Evolutionary conservation across 2,888 invertebrate species (phyloP).

Genomic region (Cataglyphis altisquamis): DNA sequence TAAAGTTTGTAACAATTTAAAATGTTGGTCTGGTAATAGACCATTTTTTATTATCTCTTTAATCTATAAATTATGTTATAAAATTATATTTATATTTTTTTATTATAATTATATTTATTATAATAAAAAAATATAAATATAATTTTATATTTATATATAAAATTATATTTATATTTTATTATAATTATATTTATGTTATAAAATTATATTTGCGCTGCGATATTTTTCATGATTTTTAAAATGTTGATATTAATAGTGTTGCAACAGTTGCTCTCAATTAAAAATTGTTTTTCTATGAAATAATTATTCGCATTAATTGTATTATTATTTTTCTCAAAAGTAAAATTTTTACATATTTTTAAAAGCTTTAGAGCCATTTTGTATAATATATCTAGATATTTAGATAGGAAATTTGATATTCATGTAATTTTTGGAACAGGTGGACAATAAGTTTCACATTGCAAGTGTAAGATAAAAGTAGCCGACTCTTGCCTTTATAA

Average conservation of each 20-base stretch:
- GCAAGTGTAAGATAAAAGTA: neutral
- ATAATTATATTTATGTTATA: no score
- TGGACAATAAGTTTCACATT: neutral
- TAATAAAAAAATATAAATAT: no score
- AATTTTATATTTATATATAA: no score
- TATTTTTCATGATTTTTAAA: neutral
- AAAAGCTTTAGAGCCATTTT: neutral
- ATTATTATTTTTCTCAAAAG: neutral
- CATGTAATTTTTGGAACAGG: neutral
- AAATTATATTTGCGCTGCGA: neutral
- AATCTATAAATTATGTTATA: neutral
- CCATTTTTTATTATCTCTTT: neutral
- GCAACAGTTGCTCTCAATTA: neutral
- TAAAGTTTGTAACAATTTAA: neutral
- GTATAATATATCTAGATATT: neutral
- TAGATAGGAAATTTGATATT: neutral
- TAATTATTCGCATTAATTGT: neutral
- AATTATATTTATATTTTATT: no score
- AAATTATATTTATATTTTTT: neutral
- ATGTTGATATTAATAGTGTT: neutral
- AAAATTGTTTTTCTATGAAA: neutral
- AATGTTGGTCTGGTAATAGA: neutral
- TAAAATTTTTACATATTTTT: neutral
- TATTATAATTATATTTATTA: no score
- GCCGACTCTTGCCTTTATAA: slow-evolving; percentile 3